phyloP scores from a whole-genome alignment of 2,113 vertebrate genomes.

The Cichladusa arquata region DNA sequence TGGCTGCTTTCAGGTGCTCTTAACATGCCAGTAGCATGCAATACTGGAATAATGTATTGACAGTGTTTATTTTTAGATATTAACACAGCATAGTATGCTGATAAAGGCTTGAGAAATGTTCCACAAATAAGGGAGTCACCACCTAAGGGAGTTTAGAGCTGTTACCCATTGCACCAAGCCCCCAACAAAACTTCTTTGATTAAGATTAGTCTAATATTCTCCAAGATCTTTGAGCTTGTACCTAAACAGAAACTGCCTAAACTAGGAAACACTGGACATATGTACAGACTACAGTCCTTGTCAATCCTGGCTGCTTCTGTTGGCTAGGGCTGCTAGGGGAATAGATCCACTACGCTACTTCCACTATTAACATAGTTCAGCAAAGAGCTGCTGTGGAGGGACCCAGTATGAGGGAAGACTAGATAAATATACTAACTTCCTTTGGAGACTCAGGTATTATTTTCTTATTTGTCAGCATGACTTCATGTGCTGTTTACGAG shows the following conservation, averaged over 20 bases:
- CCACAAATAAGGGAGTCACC: not conserved
- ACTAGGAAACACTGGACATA: not conserved
- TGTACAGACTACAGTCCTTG: not conserved
- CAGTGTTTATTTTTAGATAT: not conserved
- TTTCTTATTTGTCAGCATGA: not conserved
- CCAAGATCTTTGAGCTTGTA: not conserved
- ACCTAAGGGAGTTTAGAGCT: not conserved
- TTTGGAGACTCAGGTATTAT: not conserved
- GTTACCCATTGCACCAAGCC: not conserved
- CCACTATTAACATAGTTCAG: not conserved
- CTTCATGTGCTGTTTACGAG: not conserved
- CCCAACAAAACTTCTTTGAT: not conserved
- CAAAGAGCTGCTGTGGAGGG: not conserved
- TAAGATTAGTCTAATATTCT: not conserved
- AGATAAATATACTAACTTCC: not conserved
- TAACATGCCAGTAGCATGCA: not conserved
- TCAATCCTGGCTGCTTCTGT: not conserved
- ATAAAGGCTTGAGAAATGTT: not conserved
- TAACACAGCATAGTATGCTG: not conserved
- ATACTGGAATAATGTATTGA: not conserved
- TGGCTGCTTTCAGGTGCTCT: not conserved
- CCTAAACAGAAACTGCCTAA: not conserved
- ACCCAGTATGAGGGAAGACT: not conserved
- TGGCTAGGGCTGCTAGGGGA: not conserved
- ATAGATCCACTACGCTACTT: not conserved